Evolutionary conservation across 2,113 vertebrate genomes (phyloP).

Genomic region (Microtus montanus): DNA sequence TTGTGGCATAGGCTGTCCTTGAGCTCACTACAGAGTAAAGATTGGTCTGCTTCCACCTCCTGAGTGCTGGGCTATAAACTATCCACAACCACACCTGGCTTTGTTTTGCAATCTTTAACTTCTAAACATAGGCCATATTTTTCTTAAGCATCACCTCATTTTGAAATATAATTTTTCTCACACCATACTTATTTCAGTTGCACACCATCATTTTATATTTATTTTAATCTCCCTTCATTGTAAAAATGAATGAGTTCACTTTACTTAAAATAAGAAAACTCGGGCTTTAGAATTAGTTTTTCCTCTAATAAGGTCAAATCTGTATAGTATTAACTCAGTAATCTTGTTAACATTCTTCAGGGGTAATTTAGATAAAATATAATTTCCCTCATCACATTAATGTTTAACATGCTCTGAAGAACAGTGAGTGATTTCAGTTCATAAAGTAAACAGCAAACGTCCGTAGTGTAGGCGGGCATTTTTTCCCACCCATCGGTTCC

Average conservation of each 20-base stretch:
- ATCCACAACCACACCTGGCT: neutral
- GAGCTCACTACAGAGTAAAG: neutral
- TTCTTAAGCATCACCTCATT: neutral
- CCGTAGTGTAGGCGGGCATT: neutral
- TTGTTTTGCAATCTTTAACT: neutral
- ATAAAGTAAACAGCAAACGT: neutral
- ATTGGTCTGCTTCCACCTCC: neutral
- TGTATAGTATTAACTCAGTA: conserved; percentile 33
- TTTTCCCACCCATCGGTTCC: neutral
- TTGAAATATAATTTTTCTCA: neutral
- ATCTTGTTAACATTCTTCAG: neutral
- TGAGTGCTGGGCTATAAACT: neutral
- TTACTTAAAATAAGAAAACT: conserved; percentile 42
- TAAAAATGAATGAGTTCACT: neutral
- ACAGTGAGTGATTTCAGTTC: neutral
- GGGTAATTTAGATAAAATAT: conserved; percentile 34
- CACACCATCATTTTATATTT: neutral
- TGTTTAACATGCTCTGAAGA: conserved; percentile 7
- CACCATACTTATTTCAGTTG: neutral
- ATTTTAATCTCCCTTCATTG: conserved; percentile 4
- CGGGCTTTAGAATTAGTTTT: neutral
- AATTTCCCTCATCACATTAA: conserved; percentile 19
- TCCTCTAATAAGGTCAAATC: neutral
- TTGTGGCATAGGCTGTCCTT: neutral
- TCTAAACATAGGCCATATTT: neutral